phyloP scores from a whole-genome alignment of 92 coral and sea anemone genomes.

The Pocillopora meandrina region DNA sequence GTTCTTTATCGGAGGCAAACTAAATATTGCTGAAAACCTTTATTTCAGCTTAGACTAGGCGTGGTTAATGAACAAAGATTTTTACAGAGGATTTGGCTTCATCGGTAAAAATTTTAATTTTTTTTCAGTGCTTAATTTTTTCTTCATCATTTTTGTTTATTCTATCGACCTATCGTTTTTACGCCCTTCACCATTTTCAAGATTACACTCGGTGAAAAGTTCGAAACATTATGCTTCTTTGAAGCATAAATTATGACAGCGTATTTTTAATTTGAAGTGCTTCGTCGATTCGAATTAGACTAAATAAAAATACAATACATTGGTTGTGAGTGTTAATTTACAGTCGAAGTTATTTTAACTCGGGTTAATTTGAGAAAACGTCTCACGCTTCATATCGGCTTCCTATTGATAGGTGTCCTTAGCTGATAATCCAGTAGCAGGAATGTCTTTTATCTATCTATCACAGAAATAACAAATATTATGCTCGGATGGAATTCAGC shows the following conservation, averaged over 20 bases:
- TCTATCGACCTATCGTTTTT: too few species aligned
- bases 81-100: too few species aligned
- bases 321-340: neutral
- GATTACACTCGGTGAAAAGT: too few species aligned
- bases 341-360: slow-evolving; percentile 1
- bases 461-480: slow-evolving; percentile 8
- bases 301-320: neutral
- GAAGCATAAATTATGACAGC: neutral
- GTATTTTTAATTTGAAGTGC: neutral
- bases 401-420: neutral
- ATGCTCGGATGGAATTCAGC: slow-evolving; percentile 2
- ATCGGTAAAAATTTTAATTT: too few species aligned
- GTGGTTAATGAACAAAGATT: too few species aligned
- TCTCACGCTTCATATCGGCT: neutral
- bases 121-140: too few species aligned
- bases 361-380: neutral
- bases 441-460: neutral
- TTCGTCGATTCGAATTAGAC: neutral
- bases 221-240: too few species aligned
- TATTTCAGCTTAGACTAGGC: too few species aligned
- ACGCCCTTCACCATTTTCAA: too few species aligned
- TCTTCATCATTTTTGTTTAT: too few species aligned
- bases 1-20: too few species aligned
- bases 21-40: too few species aligned
- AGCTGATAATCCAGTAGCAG: slow-evolving; percentile 17